Evolutionary conservation across 2,888 invertebrate genomes (phyloP).

Genomic region (Ischnus inquisitorius): DNA sequence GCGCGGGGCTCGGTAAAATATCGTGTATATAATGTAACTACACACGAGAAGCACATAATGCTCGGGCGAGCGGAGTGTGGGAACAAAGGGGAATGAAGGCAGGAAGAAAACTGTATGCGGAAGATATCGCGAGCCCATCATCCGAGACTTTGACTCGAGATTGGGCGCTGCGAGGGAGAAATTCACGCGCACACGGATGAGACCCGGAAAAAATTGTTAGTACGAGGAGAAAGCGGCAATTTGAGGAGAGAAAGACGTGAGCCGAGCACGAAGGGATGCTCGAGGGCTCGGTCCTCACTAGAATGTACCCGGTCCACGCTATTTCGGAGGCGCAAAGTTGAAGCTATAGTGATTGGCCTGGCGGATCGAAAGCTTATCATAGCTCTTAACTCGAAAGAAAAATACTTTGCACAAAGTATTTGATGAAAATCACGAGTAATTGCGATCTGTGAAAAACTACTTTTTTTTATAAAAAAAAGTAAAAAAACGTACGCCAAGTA

Average conservation of each 20-base stretch:
- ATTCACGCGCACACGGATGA: not conserved
- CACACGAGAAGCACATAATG: constrained; percentile 41
- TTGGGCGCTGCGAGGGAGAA: not conserved
- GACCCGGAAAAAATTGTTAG: constrained; percentile 38
- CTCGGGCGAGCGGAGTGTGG: constrained; percentile 42
- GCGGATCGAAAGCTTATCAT: not conserved
- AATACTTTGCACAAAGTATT: too few relatives aligned
- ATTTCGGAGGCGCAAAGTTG: constrained; percentile 24
- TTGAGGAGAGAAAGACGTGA: constrained; percentile 8
- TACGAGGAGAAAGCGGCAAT: not conserved
- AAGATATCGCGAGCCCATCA: constrained; percentile 57
- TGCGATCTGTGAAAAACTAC: too few relatives aligned
- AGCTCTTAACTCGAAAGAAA: not conserved
- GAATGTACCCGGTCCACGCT: constrained; percentile 42
- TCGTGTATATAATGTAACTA: constrained; percentile 34
- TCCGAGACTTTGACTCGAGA: constrained; percentile 36
- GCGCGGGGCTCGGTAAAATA: constrained; percentile 9
- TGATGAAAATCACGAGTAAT: too few relatives aligned
- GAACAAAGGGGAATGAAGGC: constrained; percentile 14
- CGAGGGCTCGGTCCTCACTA: not conserved
- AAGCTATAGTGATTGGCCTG: constrained; percentile 19
- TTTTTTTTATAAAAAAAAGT: too few relatives aligned
- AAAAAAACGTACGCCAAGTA: too few relatives aligned
- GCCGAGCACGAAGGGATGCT: constrained; percentile 8
- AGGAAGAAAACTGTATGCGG: constrained; percentile 48